Conservation (phyloP, 2,888 invertebrate genomes). For the Bimastos eiseni region DNA sequence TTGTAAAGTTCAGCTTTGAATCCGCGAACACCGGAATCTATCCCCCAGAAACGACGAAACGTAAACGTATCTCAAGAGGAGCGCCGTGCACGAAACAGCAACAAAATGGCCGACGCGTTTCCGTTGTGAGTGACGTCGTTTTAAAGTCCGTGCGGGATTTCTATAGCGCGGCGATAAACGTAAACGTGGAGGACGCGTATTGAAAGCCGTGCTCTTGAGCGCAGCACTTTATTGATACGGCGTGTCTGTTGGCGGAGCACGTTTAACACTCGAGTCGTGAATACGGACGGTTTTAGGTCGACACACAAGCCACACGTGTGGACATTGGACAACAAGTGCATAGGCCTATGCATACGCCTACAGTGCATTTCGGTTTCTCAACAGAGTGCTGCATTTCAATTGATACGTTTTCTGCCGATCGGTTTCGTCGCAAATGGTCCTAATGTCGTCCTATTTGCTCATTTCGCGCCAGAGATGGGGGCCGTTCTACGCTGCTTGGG, state of each 20-base stretch:
- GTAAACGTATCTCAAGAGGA: background rate
- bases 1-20: background rate
- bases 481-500: background rate
- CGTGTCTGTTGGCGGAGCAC: background rate
- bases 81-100: slow-evolving; percentile 1
- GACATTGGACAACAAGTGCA: background rate
- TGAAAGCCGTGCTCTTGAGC: background rate
- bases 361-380: background rate
- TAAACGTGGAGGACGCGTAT: background rate
- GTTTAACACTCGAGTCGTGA: background rate
- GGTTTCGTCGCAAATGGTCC: background rate
- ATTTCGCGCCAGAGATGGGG: background rate
- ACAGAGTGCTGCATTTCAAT: slow-evolving; percentile 2
- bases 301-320: background rate
- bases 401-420: background rate
- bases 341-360: too few species aligned
- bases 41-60: background rate
- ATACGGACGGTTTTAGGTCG: background rate
- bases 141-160: background rate
- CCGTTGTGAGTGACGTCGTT: background rate
- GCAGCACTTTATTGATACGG: background rate
- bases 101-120: slow-evolving; percentile 13
- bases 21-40: background rate
- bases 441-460: slow-evolving; percentile 22
- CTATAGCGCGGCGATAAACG: background rate